Conservation (phyloP, 2,888 invertebrate species). For the Automeris io region DNA sequence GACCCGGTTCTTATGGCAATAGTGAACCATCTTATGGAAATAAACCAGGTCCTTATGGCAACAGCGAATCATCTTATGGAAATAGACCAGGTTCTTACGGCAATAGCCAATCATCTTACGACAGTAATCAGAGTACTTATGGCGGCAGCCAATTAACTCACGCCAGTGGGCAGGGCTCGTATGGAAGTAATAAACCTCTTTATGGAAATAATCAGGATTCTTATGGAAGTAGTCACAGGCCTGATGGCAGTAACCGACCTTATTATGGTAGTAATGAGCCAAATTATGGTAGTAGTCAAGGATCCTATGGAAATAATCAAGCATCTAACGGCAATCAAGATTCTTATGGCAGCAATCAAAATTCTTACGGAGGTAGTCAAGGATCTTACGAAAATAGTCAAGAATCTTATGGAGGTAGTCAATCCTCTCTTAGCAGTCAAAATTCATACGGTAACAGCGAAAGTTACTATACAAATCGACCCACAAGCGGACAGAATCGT, state of each 20-base stretch:
- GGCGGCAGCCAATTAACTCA: slow-evolving; percentile 11
- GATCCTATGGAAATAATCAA: slow-evolving; percentile 9
- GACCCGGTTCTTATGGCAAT: slow-evolving; percentile 9
- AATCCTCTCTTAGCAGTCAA: too few species aligned
- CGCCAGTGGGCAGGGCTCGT: slow-evolving; percentile 12
- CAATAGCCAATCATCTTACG: slow-evolving; percentile 11
- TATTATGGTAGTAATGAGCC: slow-evolving; percentile 16
- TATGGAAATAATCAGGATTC: slow-evolving; percentile 12
- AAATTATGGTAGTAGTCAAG: slow-evolving; percentile 8
- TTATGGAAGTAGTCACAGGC: slow-evolving; percentile 14
- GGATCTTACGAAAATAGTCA: slow-evolving; percentile 14
- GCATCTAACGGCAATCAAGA: slow-evolving; percentile 12
- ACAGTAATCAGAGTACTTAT: slow-evolving; percentile 5
- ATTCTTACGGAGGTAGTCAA: slow-evolving; percentile 13
- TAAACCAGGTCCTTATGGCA: slow-evolving; percentile 11
- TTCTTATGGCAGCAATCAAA: slow-evolving; percentile 11
- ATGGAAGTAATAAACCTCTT: slow-evolving; percentile 12
- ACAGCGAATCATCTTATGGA: slow-evolving; percentile 11
- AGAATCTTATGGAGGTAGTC: slow-evolving; percentile 10
- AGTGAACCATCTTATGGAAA: slow-evolving; percentile 7
- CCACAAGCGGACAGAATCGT: slow-evolving; percentile 6
- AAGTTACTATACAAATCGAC: slow-evolving; percentile 7
- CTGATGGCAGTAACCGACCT: slow-evolving; percentile 10
- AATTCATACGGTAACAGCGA: slow-evolving; percentile 7
- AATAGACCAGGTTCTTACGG: slow-evolving; percentile 5